These are phyloP conservation scores for Diadumene lineata DNA, from an alignment of 92 coral and sea anemone genomes.

Conservation along the genomic window DNA sequence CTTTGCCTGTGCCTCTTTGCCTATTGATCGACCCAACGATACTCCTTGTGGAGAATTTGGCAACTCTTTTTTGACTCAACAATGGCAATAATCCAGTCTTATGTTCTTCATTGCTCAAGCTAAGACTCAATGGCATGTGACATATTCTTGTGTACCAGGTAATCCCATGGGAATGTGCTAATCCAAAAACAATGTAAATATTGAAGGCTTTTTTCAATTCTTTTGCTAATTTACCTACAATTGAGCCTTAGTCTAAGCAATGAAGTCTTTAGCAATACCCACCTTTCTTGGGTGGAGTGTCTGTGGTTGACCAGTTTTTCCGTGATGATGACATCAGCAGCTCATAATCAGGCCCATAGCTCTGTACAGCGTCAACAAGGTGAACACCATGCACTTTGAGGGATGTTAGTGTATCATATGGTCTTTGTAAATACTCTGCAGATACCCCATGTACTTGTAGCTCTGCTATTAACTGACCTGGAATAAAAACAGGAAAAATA, in stretches of 20 bases:
- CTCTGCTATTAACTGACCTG: constrained; percentile 95
- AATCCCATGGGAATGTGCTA: too few species aligned
- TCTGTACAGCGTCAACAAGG: constrained; percentile 90
- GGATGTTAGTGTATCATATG: constrained; percentile 78
- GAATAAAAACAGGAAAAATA: background rate
- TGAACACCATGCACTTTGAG: constrained; percentile 82
- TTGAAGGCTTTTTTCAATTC: too few species aligned
- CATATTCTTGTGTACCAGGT: too few species aligned
- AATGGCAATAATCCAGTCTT: too few species aligned
- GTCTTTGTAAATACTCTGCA: constrained; percentile 80
- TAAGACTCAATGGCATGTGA: too few species aligned
- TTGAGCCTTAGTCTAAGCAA: background rate
- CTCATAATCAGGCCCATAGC: constrained; percentile 90
- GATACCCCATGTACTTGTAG: constrained; percentile 85
- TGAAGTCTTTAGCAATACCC: background rate
- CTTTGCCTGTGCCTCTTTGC: too few species aligned
- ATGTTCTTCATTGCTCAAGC: too few species aligned
- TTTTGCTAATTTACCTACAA: too few species aligned
- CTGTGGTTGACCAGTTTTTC: constrained; percentile 28
- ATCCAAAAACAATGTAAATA: too few species aligned
- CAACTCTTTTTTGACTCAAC: too few species aligned
- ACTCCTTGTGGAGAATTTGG: too few species aligned
- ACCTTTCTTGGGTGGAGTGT: constrained; percentile 20
- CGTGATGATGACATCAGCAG: constrained; percentile 84
- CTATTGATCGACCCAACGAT: too few species aligned